Evolutionary conservation across 2,113 vertebrate species (phyloP).

Genomic region (Patagioenas fasciata): DNA sequence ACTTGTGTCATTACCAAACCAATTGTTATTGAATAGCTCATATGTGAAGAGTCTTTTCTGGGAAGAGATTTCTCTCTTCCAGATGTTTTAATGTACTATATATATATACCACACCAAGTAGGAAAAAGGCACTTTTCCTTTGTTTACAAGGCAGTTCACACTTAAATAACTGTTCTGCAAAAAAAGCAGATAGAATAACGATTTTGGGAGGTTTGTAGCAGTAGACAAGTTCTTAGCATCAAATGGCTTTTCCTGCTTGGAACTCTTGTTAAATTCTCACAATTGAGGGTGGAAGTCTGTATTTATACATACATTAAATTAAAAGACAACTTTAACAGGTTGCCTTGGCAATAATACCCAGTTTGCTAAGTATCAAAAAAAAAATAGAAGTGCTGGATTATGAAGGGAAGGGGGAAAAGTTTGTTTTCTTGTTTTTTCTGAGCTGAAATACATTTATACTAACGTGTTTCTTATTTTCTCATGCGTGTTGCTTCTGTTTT

Average conservation of each 20-base stretch:
- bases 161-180: background rate
- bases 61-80: background rate
- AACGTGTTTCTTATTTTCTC: background rate
- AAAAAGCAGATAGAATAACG: background rate
- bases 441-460: background rate
- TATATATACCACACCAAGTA: background rate
- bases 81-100: background rate
- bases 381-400: background rate
- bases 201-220: background rate
- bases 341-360: background rate
- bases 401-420: background rate
- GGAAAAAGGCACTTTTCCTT: background rate
- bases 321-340: background rate
- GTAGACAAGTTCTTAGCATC: background rate
- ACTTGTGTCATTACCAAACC: background rate
- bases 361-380: background rate
- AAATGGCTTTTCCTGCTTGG: background rate
- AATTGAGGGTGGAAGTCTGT: background rate
- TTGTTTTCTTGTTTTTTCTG: background rate
- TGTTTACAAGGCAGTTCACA: background rate
- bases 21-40: fast-evolving
- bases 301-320: background rate
- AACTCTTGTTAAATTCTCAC: background rate
- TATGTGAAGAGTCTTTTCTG: background rate
- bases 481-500: background rate